Evolutionary conservation across 2,797 vertebrate species (phyloP), one percentile per base, ranked within the genome.

Genomic region (Hipposideros larvatus): DNA sequence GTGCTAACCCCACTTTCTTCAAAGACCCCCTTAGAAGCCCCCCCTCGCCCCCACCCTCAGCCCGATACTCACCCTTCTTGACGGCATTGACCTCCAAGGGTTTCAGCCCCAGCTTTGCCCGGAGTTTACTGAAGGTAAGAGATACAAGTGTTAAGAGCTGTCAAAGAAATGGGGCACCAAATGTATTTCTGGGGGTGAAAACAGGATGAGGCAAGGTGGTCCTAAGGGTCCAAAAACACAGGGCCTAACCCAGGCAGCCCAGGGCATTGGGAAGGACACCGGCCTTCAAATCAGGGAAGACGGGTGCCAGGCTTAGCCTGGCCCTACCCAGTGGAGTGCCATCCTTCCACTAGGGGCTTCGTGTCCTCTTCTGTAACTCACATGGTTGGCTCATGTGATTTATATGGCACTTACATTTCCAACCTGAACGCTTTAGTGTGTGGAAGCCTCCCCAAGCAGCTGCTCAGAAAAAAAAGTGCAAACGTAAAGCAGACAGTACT

Each of bases 61-160:
- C 53, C 46, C 14, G 11, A 10, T 3, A 83, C 98, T 97, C 90
- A 99, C 99, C 98, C 97, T 99, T 99, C 95, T 99, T 99, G 95
- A 96, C 91, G 10, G 99, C 98, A 96, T 98, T 99, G 46, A 99
- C 51, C 11, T 99, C 99, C 96, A 99, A 98, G 10, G 99, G 99
- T 96, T 99, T 99, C 90, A 99, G 98, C 59, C 99, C 99, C 95
- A 99, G 98, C 97, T 99, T 99, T 7, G 99, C 99, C 79, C 99
- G 98, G 92, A 99, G 99, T 97, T 99, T 99, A 98, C 99, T 99
- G 95, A 87, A 63, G 43, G 93, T 22, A 28, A 96, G 46, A 95
- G 4, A 95, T 1, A 85, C 1, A 51, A 21, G 7, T 15, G 34
- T 96, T 80, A 97, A 21, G 2, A 74, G 59, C 34, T 26, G 7